phyloP scores from a whole-genome alignment of 2,113 vertebrate species.

The Phyllopteryx taeniolatus region DNA sequence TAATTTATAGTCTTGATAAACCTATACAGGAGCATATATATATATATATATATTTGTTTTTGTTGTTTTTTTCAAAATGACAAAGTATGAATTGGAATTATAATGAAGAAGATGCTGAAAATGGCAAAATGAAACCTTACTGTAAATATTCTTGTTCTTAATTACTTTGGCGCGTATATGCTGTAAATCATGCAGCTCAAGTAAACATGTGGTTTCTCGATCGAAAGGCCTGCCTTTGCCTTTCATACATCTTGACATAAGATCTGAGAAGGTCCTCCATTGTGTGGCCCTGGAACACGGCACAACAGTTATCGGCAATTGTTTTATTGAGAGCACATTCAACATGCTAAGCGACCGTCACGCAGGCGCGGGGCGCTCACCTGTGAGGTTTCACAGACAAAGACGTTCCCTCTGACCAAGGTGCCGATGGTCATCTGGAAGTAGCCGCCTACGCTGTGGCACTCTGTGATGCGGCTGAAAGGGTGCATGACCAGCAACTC shows the following conservation, averaged over 20 bases:
- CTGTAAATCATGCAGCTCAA: background rate
- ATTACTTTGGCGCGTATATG: background rate
- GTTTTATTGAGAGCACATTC: background rate
- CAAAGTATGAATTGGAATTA: background rate
- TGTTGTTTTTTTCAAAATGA: background rate
- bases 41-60: background rate
- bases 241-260: slow-evolving; percentile 81
- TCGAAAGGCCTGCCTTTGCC: slow-evolving; percentile 48
- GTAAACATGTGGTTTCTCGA: slow-evolving; percentile 54
- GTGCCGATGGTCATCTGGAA: slow-evolving; percentile 93
- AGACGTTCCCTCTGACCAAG: slow-evolving; percentile 82
- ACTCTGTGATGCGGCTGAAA: slow-evolving; percentile 90
- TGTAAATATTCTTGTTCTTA: background rate
- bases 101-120: slow-evolving; percentile 4
- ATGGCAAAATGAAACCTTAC: background rate
- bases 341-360: background rate
- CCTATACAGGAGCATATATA: background rate
- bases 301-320: background rate
- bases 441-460: slow-evolving; percentile 95
- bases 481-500: slow-evolving; percentile 83
- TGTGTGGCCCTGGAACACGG: slow-evolving; percentile 86
- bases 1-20: background rate
- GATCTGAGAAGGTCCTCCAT: slow-evolving; percentile 96
- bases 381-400: slow-evolving; percentile 95
- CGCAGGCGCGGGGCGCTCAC: slow-evolving; percentile 76